Base-by-base conservation (phyloP, 2,797 vertebrate genomes). In the Fratercula arctica region DNA sequence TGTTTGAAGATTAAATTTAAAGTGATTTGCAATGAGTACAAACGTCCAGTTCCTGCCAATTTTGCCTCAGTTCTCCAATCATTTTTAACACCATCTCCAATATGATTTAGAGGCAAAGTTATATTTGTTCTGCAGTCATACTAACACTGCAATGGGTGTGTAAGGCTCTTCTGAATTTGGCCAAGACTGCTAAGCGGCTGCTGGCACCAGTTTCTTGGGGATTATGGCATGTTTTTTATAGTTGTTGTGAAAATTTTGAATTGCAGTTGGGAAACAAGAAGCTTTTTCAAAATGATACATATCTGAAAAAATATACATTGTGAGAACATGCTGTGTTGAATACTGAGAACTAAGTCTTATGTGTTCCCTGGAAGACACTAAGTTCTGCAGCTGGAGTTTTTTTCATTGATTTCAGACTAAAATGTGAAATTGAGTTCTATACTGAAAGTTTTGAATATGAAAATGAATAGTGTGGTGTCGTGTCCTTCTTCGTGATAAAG, bases 251-350 rank as follows among this genome's bases (percentile, higher is more conserved):
- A 96, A 93, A 86, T 95, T 82, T 83, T 83, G 87, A 81, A 80
- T 92, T 92, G 87, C 79, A 95, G 93, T 96, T 95, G 93, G 96
- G 73, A 97, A 97, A 97, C 93, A 97, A 95, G 93, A 85, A 96
- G 68, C 56, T 89, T 93, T 97, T 75, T 74, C 20, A 57, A 93
- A 87, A 84, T 48, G 3, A 82, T 96, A 74, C 68, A 60, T 77
- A 77, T 83, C 78, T 96, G 78, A 92, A 96, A 95, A 95, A 93
- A 87, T 64, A 83, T 60, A 74, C 89, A 25, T 92, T 92, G 72
- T 89, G 87, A 89, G 68, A 93, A 76, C 31, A 68, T 68, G 74
- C 13, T 74, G 53, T 92, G 63, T 94, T 70, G 75, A 80, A 74
- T 76, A 70, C 75, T 70, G 48, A 91, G 23, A 85, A 35, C 24